These are phyloP conservation scores for Aleiodes sp. DNA, from an alignment of 1,140 invertebrate genomes.

Conservation along the genomic window DNA sequence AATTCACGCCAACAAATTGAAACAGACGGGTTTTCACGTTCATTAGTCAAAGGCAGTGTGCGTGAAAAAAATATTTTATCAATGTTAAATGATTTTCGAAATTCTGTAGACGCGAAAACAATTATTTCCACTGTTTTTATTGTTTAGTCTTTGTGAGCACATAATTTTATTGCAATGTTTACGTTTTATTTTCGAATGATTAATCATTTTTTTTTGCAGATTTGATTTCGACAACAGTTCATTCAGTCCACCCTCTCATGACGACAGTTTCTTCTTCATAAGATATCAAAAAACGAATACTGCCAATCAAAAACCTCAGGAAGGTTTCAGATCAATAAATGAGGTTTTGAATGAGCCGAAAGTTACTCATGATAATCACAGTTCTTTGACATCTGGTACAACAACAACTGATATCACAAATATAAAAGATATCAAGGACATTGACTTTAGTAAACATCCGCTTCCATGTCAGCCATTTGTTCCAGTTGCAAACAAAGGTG, in stretches of 20 bases:
- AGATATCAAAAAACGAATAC: constrained; percentile 65
- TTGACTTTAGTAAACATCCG: constrained; percentile 74
- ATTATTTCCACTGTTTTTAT: too few relatives aligned
- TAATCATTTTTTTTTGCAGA: constrained; percentile 60
- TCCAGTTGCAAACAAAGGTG: constrained; percentile 48
- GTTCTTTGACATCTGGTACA: neutral
- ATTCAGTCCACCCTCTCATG: constrained; percentile 75
- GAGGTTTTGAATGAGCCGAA: constrained; percentile 45
- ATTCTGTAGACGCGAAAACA: too few relatives aligned
- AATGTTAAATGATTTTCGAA: too few relatives aligned
- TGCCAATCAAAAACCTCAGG: constrained; percentile 31
- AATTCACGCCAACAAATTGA: too few relatives aligned
- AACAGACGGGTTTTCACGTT: too few relatives aligned
- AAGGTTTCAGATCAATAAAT: constrained; percentile 52
- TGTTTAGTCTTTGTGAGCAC: too few relatives aligned
- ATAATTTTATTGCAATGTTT: too few relatives aligned
- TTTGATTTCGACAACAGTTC: constrained; percentile 74
- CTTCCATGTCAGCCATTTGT: constrained; percentile 74
- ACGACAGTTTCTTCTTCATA: constrained; percentile 77
- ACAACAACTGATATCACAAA: constrained; percentile 38
- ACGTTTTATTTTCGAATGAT: too few relatives aligned
- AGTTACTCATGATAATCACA: neutral
- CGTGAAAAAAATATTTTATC: too few relatives aligned
- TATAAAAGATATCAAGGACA: constrained; percentile 55
- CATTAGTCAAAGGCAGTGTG: too few relatives aligned